phyloP scores from a whole-genome alignment of 2,113 vertebrate species.

The Platysteira castanea region DNA sequence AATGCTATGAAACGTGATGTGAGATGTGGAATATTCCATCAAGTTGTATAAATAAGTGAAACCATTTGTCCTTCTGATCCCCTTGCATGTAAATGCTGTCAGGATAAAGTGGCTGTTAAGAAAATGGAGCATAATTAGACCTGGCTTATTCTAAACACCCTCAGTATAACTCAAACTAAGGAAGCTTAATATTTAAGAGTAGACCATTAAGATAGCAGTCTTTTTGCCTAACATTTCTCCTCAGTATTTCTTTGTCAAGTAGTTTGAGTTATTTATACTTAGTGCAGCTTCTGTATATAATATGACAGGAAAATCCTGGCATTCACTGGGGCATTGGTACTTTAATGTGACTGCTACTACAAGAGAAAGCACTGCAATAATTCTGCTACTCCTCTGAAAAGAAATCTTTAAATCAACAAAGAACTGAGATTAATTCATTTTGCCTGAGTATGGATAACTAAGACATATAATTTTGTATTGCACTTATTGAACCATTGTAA shows the following conservation, averaged over 20 bases:
- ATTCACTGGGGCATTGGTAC: neutral
- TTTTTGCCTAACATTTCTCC: neutral
- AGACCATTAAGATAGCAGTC: conserved; percentile 30
- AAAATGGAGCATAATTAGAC: conserved; percentile 42
- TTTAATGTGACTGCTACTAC: neutral
- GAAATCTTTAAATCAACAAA: neutral
- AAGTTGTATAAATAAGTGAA: conserved; percentile 45
- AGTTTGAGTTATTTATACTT: neutral
- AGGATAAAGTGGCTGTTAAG: conserved; percentile 33
- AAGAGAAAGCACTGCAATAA: neutral
- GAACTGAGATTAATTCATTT: neutral
- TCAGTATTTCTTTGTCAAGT: neutral
- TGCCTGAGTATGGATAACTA: neutral
- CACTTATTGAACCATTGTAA: neutral
- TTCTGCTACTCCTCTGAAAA: neutral
- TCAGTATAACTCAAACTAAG: neutral
- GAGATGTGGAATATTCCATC: conserved; percentile 6
- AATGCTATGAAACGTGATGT: neutral
- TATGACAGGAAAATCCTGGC: neutral
- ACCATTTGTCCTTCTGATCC: conserved; percentile 21
- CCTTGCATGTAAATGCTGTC: conserved; percentile 3
- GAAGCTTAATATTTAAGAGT: conserved; percentile 24
- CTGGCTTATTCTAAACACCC: conserved; percentile 18
- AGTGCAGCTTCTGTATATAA: neutral
- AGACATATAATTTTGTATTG: neutral